Conservation (phyloP, 1,140 invertebrate genomes). For the Muscidifurax raptorellus region DNA sequence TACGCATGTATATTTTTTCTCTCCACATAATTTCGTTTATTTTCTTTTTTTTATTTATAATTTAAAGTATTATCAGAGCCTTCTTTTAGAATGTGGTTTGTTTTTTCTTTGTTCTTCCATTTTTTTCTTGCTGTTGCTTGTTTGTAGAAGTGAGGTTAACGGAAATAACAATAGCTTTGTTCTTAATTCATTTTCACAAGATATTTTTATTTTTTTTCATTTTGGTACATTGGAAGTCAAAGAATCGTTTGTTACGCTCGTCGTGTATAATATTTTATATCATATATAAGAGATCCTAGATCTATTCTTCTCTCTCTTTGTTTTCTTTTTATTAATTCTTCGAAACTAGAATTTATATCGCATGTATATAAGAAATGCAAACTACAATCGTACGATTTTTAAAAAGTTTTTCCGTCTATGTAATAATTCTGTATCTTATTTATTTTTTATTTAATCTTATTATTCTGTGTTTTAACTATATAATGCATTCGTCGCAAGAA, state of each 20-base stretch:
- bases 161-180: background rate
- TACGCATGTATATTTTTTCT: background rate
- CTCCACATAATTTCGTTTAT: background rate
- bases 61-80: slow-evolving; percentile 24
- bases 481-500: slow-evolving; percentile 20
- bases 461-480: slow-evolving; percentile 17
- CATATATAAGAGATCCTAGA: slow-evolving; percentile 25
- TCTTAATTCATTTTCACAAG: background rate
- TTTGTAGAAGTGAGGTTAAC: background rate
- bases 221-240: slow-evolving; percentile 37
- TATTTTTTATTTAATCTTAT: slow-evolving; percentile 12
- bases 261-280: slow-evolving; percentile 16
- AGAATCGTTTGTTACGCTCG: slow-evolving; percentile 18
- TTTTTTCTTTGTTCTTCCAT: background rate
- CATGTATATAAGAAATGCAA: slow-evolving; percentile 43
- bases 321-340: background rate
- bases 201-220: slow-evolving; percentile 10
- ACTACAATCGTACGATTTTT: slow-evolving; percentile 30
- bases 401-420: slow-evolving; percentile 30
- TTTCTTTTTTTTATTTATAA: slow-evolving; percentile 20
- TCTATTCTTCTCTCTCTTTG: background rate
- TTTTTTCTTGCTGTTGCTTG: background rate
- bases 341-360: slow-evolving; percentile 42
- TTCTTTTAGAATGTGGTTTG: slow-evolving; percentile 6
- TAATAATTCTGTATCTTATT: slow-evolving; percentile 30